Conservation (phyloP, 2,888 invertebrate genomes). For the Melieria picta region DNA sequence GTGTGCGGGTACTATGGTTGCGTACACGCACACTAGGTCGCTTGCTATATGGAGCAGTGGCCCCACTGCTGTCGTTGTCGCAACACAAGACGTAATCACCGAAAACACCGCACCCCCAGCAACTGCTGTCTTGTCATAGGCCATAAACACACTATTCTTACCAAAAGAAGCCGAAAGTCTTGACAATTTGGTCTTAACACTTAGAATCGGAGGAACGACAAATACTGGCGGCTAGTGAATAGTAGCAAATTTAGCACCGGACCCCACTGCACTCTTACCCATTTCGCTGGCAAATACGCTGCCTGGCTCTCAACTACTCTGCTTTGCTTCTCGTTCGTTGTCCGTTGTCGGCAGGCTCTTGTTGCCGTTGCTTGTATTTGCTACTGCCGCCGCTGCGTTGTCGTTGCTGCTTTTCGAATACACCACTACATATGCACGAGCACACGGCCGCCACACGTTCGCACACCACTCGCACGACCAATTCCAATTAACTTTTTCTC, state of each 20-base stretch:
- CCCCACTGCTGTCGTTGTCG: too few relatives aligned
- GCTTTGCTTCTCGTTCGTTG: too few relatives aligned
- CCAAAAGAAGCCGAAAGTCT: too few relatives aligned
- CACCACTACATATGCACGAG: slow-evolving; percentile 9
- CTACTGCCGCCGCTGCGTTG: slow-evolving; percentile 11
- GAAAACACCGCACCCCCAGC: too few relatives aligned
- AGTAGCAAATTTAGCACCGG: slow-evolving; percentile 2
- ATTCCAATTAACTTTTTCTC: slow-evolving; percentile 26
- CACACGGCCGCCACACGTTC: slow-evolving; percentile 8
- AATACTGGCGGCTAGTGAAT: too few relatives aligned
- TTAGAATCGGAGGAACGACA: too few relatives aligned
- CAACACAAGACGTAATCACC: too few relatives aligned
- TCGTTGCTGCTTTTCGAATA: slow-evolving; percentile 12
- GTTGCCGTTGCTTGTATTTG: too few relatives aligned
- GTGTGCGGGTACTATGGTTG: slow-evolving; percentile 22
- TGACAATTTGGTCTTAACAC: too few relatives aligned
- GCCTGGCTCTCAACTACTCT: slow-evolving; percentile 12
- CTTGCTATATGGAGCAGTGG: not conserved
- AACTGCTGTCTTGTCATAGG: too few relatives aligned
- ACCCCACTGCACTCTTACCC: slow-evolving; percentile 17
- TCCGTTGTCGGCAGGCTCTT: too few relatives aligned
- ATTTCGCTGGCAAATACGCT: slow-evolving; percentile 13
- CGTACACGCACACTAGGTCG: slow-evolving; percentile 23
- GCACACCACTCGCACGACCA: slow-evolving; percentile 24
- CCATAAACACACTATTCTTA: too few relatives aligned